Percentiles rank a stretch among this genome's conserved stretches.
These are phyloP conservation scores for Dromaius novaehollandiae DNA, from an alignment of 2,113 vertebrate genomes.

Conservation along the genomic window DNA sequence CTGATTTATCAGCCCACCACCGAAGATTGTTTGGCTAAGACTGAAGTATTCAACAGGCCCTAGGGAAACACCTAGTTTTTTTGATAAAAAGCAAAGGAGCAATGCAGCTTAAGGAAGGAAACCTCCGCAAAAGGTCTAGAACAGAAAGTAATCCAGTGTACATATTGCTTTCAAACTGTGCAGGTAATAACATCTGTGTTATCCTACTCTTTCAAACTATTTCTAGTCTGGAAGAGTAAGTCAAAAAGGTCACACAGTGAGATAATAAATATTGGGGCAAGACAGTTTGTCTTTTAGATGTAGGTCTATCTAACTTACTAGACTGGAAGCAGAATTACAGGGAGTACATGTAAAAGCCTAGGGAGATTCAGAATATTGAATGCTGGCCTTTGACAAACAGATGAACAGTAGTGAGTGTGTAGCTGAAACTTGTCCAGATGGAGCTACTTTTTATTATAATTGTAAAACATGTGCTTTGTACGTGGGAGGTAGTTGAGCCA, in stretches of 20 bases:
- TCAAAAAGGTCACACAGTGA: not conserved
- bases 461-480: slow-evolving; percentile 15
- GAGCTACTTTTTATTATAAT: not conserved
- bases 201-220: not conserved
- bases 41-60: not conserved
- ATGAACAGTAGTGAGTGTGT: not conserved
- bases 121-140: not conserved
- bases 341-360: not conserved
- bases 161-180: not conserved
- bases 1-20: not conserved
- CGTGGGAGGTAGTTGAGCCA: not conserved
- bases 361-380: not conserved
- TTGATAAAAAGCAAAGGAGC: not conserved
- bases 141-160: not conserved
- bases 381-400: not conserved
- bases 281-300: not conserved
- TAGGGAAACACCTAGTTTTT: not conserved
- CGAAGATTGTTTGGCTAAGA: not conserved
- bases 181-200: not conserved
- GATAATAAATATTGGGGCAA: not conserved
- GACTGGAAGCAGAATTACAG: not conserved
- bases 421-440: slow-evolving; percentile 11
- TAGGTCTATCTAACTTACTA: not conserved
- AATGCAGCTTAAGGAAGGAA: not conserved
- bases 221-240: not conserved